A percentile compares a stretch with the other conserved stretches of the same genome.
phyloP scores from a whole-genome alignment of 2,888 invertebrate species.

The Microplitis manilae region DNA sequence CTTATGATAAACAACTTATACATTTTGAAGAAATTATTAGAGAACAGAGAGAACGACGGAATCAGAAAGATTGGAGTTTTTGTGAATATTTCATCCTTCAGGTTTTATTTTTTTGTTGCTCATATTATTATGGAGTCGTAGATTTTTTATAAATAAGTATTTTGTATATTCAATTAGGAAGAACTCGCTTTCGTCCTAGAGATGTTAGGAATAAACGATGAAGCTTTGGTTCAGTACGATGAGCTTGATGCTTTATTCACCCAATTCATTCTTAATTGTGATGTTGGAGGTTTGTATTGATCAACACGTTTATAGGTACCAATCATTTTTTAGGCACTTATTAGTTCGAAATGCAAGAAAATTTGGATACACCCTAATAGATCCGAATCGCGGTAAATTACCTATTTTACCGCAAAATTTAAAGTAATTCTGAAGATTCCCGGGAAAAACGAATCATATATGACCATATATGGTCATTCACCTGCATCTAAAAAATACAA shows the following conservation, averaged over 20 bases:
- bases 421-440: no score
- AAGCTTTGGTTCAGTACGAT: constrained; percentile 96
- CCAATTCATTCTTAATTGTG: constrained; percentile 96
- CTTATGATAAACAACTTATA: constrained; percentile 88
- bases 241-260: constrained; percentile 97
- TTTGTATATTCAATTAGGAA: constrained; percentile 78
- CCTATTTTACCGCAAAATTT: no score
- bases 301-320: background rate
- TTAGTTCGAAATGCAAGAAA: no score
- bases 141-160: constrained; percentile 27
- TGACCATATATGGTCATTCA: no score
- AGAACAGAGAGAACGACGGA: constrained; percentile 90
- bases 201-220: constrained; percentile 93
- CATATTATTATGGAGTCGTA: constrained; percentile 12
- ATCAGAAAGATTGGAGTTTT: constrained; percentile 94
- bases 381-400: no score
- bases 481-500: no score
- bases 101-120: constrained; percentile 71
- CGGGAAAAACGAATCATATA: no score
- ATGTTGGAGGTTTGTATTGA: constrained; percentile 77
- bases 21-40: constrained; percentile 93
- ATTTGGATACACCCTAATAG: no score
- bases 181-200: constrained; percentile 95
- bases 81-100: constrained; percentile 94
- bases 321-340: no score